Conservation (phyloP, 2,888 invertebrate genomes). For the Parascotia fuliginaria region DNA sequence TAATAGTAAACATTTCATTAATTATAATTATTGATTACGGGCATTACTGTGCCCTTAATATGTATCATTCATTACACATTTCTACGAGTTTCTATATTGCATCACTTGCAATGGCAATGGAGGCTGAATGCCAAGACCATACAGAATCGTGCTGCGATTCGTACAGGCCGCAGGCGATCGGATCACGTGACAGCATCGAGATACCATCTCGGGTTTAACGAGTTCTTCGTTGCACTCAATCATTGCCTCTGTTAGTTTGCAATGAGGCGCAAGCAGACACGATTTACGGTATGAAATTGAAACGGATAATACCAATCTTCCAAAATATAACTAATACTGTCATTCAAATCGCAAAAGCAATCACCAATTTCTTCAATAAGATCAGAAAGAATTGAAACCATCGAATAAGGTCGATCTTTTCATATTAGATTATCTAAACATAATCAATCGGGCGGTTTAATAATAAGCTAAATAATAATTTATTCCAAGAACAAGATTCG, state of each 20-base stretch:
- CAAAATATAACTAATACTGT: slow-evolving; percentile 19
- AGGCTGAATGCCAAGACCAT: slow-evolving; percentile 39
- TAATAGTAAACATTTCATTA: not conserved
- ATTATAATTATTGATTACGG: not conserved
- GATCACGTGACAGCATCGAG: slow-evolving; percentile 73
- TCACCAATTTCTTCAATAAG: slow-evolving; percentile 11
- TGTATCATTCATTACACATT: not conserved
- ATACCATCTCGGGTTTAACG: slow-evolving; percentile 76
- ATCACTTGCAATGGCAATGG: slow-evolving; percentile 33
- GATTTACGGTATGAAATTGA: slow-evolving; percentile 32
- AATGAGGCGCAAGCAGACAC: slow-evolving; percentile 48
- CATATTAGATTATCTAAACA: slow-evolving; percentile 19
- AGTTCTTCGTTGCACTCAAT: slow-evolving; percentile 76
- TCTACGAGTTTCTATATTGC: not conserved
- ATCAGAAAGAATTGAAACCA: slow-evolving; percentile 3
- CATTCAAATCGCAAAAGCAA: slow-evolving; percentile 11
- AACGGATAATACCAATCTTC: slow-evolving; percentile 12
- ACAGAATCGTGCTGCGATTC: slow-evolving; percentile 50
- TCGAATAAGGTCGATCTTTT: slow-evolving; percentile 6
- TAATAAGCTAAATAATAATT: slow-evolving; percentile 23
- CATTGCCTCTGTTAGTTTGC: slow-evolving; percentile 58
- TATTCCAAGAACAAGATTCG: slow-evolving; percentile 27
- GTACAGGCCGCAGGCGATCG: slow-evolving; percentile 65
- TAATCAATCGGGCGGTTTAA: slow-evolving; percentile 19
- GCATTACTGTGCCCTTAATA: too few species aligned